Conservation (phyloP, 2,888 invertebrate species). For the Stenchaetothrips biformis region DNA sequence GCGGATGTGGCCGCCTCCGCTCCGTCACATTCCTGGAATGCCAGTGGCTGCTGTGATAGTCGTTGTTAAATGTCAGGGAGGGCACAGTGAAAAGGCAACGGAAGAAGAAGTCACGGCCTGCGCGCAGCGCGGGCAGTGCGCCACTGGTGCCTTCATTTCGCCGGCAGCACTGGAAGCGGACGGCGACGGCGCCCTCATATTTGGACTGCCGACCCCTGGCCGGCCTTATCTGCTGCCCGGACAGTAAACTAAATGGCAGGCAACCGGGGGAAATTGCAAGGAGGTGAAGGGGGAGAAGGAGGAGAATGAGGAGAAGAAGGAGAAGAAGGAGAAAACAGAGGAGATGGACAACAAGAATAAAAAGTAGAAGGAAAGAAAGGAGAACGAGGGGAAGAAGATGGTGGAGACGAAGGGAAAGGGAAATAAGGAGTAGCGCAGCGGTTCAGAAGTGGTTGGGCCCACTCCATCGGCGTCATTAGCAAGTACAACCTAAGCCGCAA, state of each 20-base stretch:
- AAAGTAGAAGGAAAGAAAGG: background rate
- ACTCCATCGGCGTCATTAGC: background rate
- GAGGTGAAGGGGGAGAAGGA: background rate
- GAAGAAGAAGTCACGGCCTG: no score
- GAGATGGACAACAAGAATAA: background rate
- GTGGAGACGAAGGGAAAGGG: background rate
- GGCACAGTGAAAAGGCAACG: no score
- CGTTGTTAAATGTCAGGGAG: no score
- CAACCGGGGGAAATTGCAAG: background rate
- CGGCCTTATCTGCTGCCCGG: no score
- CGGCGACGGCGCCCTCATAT: background rate
- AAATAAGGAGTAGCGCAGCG: background rate
- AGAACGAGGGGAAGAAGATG: background rate
- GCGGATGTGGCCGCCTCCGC: no score
- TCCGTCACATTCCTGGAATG: no score
- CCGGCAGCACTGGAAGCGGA: background rate
- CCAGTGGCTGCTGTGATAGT: no score
- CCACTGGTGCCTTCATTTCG: no score
- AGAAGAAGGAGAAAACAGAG: background rate
- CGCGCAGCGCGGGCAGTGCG: no score
- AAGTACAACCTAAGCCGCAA: background rate
- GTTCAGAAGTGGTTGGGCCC: background rate
- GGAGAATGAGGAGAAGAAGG: background rate
- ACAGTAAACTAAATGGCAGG: background rate
- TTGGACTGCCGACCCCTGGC: no score